Conservation (phyloP, 2,113 vertebrate species). For the Pontoporia blainvillei region DNA sequence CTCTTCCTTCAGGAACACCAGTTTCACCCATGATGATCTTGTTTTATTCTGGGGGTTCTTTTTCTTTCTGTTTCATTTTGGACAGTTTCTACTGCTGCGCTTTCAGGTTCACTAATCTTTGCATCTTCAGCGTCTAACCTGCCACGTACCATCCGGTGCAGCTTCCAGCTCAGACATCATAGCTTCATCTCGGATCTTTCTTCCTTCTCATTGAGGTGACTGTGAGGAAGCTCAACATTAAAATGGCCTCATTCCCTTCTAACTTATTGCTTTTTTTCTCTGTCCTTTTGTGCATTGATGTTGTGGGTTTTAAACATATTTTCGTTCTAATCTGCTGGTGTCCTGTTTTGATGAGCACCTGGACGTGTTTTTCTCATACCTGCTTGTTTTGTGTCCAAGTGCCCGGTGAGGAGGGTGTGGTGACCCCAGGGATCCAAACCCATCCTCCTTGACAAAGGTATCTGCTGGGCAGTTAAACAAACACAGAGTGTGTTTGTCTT, state of each 20-base stretch:
- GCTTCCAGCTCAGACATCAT: neutral
- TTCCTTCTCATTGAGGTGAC: neutral
- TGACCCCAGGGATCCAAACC: no score
- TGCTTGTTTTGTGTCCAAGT: neutral
- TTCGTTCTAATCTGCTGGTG: neutral
- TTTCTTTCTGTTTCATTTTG: neutral
- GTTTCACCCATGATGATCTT: accelerated
- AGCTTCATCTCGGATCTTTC: neutral
- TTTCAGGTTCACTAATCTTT: neutral
- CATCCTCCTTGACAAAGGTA: neutral
- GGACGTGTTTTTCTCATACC: neutral
- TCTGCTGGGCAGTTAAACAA: neutral
- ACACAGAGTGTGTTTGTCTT: neutral
- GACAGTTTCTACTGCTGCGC: neutral
- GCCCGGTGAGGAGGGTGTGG: neutral
- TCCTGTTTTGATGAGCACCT: neutral
- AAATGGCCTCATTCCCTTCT: neutral
- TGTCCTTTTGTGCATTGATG: neutral
- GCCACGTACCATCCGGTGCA: no score
- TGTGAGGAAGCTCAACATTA: neutral
- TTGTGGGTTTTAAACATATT: neutral
- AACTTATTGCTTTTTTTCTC: neutral
- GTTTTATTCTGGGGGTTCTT: neutral
- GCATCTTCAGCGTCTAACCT: neutral
- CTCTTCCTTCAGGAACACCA: neutral